Evolutionary conservation across 2,888 invertebrate species (phyloP).

Genomic region (Dione vanillae): DNA sequence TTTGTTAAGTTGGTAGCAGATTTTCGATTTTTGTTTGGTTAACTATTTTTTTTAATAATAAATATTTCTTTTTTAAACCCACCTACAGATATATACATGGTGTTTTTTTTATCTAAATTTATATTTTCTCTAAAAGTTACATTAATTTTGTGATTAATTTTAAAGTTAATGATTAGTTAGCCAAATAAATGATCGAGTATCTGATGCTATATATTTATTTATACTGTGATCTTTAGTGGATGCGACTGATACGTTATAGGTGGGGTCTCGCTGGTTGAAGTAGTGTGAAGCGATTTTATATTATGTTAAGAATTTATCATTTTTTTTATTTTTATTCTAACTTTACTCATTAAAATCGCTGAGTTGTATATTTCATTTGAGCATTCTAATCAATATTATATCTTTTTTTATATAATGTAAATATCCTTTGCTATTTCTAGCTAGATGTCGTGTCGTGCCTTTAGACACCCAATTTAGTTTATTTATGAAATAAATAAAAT

Average conservation of each 20-base stretch:
- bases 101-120: not conserved
- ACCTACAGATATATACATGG: not conserved
- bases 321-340: slow-evolving; percentile 59
- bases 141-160: not conserved
- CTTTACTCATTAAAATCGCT: slow-evolving; percentile 66
- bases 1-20: slow-evolving; percentile 12
- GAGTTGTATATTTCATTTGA: slow-evolving; percentile 80
- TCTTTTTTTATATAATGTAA: slow-evolving; percentile 70
- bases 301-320: slow-evolving; percentile 48
- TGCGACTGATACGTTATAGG: slow-evolving; percentile 68
- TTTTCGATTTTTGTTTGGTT: not conserved
- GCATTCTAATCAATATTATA: slow-evolving; percentile 55
- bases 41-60: not conserved
- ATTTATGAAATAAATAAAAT: slow-evolving; percentile 80
- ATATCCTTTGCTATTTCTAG: slow-evolving; percentile 73
- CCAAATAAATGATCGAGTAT: not conserved
- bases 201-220: slow-evolving; percentile 50
- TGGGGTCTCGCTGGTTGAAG: slow-evolving; percentile 58
- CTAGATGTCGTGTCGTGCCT: slow-evolving; percentile 71
- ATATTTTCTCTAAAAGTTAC: not conserved
- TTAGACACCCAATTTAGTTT: slow-evolving; percentile 79
- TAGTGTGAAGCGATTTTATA: slow-evolving; percentile 37
- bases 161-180: slow-evolving; percentile 7
- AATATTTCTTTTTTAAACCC: not conserved
- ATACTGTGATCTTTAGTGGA: slow-evolving; percentile 64